Conservation (phyloP, 2,113 vertebrate genomes). For the Hyla sarda region DNA sequence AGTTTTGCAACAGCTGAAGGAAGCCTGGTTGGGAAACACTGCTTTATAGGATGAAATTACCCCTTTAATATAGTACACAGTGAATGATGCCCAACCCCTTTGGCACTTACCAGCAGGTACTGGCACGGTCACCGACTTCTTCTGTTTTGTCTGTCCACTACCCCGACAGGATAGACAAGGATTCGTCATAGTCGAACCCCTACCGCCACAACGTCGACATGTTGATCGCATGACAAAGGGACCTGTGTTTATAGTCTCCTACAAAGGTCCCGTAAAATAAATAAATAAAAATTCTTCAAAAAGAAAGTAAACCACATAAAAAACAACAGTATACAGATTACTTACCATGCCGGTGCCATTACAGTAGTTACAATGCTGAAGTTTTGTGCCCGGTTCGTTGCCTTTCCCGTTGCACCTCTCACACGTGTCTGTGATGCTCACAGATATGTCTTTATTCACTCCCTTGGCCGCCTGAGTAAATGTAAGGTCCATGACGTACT, state of each 20-base stretch:
- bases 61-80: background rate
- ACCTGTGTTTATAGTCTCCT: constrained; percentile 96
- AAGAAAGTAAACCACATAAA: background rate
- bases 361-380: constrained; percentile 89
- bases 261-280: too few species aligned
- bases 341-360: constrained; percentile 93
- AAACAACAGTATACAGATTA: too few species aligned
- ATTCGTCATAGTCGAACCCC: constrained; percentile 82
- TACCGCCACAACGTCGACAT: constrained; percentile 87
- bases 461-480: constrained; percentile 97
- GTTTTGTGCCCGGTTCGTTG: constrained; percentile 88
- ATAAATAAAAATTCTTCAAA: too few species aligned
- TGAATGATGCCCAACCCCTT: background rate
- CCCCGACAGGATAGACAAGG: constrained; percentile 86
- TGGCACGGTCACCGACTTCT: constrained; percentile 86
- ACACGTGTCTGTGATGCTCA: constrained; percentile 85
- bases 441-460: constrained; percentile 91
- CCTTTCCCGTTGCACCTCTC: constrained; percentile 88
- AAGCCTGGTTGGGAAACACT: too few species aligned
- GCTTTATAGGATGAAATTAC: too few species aligned
- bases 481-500: constrained; percentile 95
- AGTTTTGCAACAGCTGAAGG: too few species aligned
- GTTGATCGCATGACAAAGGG: constrained; percentile 98
- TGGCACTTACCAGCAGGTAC: constrained; percentile 89
- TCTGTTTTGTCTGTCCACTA: constrained; percentile 90